A percentile compares a stretch with the other conserved stretches of the same genome.
These are phyloP conservation scores for Epsilonema sp. DNA, from an alignment of 2,888 invertebrate species.

Conservation along the genomic window DNA sequence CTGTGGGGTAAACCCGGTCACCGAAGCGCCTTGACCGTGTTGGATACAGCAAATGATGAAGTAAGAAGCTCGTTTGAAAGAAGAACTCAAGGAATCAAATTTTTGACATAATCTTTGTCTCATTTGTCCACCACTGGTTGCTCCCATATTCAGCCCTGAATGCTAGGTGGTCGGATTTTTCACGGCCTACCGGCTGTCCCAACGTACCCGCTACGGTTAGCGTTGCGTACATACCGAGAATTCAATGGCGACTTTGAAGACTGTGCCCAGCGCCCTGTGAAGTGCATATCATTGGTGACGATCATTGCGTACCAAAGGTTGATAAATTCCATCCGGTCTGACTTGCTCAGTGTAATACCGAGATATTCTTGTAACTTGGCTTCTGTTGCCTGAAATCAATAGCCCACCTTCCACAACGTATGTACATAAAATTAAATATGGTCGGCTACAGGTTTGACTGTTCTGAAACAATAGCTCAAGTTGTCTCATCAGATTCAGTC, in stretches of 20 bases:
- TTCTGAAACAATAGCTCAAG: background rate
- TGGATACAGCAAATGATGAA: no score
- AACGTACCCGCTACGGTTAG: background rate
- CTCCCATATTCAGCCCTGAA: no score
- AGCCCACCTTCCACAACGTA: conserved; percentile 4
- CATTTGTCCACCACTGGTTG: no score
- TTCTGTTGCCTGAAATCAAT: conserved; percentile 35
- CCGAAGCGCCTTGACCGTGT: no score
- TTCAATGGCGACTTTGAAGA: conserved; percentile 82
- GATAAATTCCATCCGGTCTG: conserved; percentile 68
- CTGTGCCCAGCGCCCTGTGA: conserved; percentile 75
- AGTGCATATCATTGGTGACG: conserved; percentile 66
- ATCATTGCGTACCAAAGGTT: conserved; percentile 97
- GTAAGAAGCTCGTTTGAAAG: no score
- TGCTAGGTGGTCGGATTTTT: no score
- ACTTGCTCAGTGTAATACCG: conserved; percentile 48
- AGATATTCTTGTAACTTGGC: conserved; percentile 44
- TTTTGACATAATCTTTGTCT: no score
- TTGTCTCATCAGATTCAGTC: background rate
- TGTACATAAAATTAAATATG: no score
- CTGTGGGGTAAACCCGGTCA: no score
- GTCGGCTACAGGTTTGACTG: no score
- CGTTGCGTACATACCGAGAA: conserved; percentile 41
- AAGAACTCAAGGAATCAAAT: no score
- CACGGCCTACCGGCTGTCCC: no score